Percentiles rank a stretch among this genome's conserved stretches.
Evolutionary conservation across 2,797 vertebrate species (phyloP).

Genomic region (Erpetoichthys calabaricus): DNA sequence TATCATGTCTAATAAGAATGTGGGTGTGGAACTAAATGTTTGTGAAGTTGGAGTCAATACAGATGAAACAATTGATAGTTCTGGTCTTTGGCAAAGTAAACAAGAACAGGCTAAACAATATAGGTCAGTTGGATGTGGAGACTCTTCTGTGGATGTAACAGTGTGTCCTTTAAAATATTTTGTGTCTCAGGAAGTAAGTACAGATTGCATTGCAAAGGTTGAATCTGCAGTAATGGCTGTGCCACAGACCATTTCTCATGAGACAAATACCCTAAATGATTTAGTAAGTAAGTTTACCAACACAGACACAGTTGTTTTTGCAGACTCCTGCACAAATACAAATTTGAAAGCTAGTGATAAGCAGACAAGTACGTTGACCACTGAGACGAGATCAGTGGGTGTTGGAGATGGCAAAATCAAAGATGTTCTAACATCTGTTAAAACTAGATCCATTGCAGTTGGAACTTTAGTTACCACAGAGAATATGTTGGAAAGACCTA

Average conservation of each 20-base stretch:
- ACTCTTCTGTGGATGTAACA: constrained; percentile 60
- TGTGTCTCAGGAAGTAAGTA: constrained; percentile 46
- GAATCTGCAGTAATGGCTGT: constrained; percentile 58
- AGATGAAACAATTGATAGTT: constrained; percentile 32
- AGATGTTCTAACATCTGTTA: constrained; percentile 49
- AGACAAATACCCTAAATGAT: constrained; percentile 58
- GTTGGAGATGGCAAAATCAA: constrained; percentile 82
- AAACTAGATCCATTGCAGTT: constrained; percentile 69
- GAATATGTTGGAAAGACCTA: constrained; percentile 36
- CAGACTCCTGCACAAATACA: constrained; percentile 61
- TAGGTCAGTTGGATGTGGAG: constrained; percentile 71
- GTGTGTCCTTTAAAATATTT: constrained; percentile 41
- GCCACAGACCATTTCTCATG: constrained; percentile 45
- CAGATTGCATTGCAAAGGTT: constrained; percentile 36
- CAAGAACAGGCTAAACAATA: constrained; percentile 26
- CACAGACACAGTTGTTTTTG: constrained; percentile 38
- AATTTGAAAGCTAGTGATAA: constrained; percentile 48
- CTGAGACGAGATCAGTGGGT: constrained; percentile 64
- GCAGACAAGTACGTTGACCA: constrained; percentile 58
- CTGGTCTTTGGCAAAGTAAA: constrained; percentile 22
- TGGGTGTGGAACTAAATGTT: constrained; percentile 42
- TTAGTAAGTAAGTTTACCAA: constrained; percentile 53
- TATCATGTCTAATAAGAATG: constrained; percentile 42
- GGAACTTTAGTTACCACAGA: constrained; percentile 57
- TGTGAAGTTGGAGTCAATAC: constrained; percentile 66